phyloP scores from a whole-genome alignment of 2,888 invertebrate species.

The Tortrix viridana region DNA sequence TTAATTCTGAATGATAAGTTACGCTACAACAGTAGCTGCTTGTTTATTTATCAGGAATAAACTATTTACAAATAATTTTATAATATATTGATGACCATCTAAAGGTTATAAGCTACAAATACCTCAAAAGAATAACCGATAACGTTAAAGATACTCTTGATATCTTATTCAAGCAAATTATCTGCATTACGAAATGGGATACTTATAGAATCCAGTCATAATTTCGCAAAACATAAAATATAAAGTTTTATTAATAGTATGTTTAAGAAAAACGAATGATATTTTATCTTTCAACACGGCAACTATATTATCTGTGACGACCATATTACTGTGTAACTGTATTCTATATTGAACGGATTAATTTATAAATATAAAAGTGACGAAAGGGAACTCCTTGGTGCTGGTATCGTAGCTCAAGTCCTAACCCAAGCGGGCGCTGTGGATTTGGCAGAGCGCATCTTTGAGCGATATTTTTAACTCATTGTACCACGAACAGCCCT shows the following conservation, averaged over 20 bases:
- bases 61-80: too few relatives aligned
- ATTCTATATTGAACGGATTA: conserved; percentile 21
- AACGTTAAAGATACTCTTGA: too few relatives aligned
- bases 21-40: too few relatives aligned
- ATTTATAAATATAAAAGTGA: conserved; percentile 46
- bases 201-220: background rate
- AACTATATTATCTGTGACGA: conserved; percentile 15
- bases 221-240: conserved; percentile 2
- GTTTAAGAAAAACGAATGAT: conserved; percentile 8
- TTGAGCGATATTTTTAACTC: conserved; percentile 83
- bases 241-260: background rate
- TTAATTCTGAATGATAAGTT: too few relatives aligned
- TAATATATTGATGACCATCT: too few relatives aligned
- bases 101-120: too few relatives aligned
- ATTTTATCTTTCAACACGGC: conserved; percentile 10
- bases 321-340: too few relatives aligned
- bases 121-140: too few relatives aligned
- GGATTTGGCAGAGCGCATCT: conserved; percentile 82
- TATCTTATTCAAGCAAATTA: too few relatives aligned
- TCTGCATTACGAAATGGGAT: background rate
- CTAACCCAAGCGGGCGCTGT: conserved; percentile 66
- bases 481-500: conserved; percentile 78
- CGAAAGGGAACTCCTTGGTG: conserved; percentile 55
- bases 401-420: conserved; percentile 77
- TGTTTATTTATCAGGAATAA: too few relatives aligned